Percentiles rank a stretch among this genome's conserved stretches.
Conservation (phyloP, 2,113 vertebrate genomes). For the Phycodurus eques region DNA sequence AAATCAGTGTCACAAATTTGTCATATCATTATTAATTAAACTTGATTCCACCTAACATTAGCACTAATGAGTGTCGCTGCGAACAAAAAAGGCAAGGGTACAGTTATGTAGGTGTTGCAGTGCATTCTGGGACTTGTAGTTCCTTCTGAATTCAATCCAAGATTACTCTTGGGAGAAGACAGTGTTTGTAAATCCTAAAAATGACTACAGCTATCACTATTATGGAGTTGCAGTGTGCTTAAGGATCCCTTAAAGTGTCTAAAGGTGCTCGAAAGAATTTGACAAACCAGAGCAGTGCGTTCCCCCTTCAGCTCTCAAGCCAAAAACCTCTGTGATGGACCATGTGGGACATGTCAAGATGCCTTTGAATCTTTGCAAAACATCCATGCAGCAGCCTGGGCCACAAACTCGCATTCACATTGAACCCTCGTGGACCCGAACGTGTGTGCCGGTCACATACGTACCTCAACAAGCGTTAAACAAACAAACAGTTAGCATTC, state of each 20-base stretch:
- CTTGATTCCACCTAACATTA: background rate
- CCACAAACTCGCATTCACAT: conserved; percentile 28
- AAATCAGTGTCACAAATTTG: background rate
- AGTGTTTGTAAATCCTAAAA: background rate
- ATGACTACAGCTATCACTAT: too few species aligned
- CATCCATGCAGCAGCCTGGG: conserved; percentile 13
- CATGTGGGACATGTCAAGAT: conserved; percentile 32
- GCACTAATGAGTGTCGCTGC: background rate
- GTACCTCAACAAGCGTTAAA: conserved; percentile 57
- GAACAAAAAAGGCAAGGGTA: background rate
- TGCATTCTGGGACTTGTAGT: background rate
- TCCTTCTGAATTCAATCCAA: background rate
- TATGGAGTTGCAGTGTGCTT: too few species aligned
- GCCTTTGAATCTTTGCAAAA: conserved; percentile 51
- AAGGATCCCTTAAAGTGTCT: background rate
- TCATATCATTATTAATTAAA: too few species aligned
- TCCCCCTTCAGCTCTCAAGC: conserved; percentile 37
- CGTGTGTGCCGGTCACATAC: conserved; percentile 41
- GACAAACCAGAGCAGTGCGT: background rate
- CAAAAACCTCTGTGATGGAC: conserved; percentile 28
- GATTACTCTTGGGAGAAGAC: background rate
- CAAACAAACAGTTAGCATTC: conserved; percentile 70
- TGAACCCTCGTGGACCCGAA: conserved; percentile 32
- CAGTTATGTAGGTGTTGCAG: background rate
- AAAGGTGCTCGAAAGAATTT: background rate